phyloP scores from a whole-genome alignment of 1,140 invertebrate species.

The Pantala flavescens region DNA sequence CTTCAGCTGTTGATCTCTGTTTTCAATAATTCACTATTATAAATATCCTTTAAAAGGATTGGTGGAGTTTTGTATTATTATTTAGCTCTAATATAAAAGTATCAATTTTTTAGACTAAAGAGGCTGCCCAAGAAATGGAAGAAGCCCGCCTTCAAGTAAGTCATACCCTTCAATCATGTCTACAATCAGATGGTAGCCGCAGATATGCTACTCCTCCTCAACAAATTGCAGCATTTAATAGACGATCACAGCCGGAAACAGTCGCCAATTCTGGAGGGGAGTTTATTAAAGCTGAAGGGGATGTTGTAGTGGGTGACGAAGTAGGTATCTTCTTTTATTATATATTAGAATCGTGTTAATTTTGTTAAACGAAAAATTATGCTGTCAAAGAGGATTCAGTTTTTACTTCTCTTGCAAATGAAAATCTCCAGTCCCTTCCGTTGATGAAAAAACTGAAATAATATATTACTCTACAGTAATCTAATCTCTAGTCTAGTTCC shows the following conservation, averaged over 20 bases:
- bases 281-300: conserved; percentile 49
- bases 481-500: no score
- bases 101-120: conserved; percentile 40
- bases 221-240: conserved; percentile 76
- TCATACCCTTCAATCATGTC: conserved; percentile 70
- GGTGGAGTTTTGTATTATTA: no score
- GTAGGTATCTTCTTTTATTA: conserved; percentile 24
- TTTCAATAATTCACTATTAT: no score
- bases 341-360: not conserved
- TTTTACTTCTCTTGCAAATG: no score
- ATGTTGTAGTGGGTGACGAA: conserved; percentile 55
- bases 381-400: no score
- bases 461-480: no score
- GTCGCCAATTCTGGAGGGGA: conserved; percentile 40
- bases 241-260: conserved; percentile 57
- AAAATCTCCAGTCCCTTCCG: no score
- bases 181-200: conserved; percentile 67
- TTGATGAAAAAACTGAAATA: no score
- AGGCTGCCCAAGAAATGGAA: conserved; percentile 63
- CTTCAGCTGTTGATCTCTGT: no score
- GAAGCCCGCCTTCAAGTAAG: conserved; percentile 71
- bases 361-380: no score
- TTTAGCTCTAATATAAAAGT: no score
- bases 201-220: conserved; percentile 75
- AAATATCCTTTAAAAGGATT: no score